Percentiles rank a stretch among this genome's conserved stretches.
These are phyloP conservation scores for Ursus arctos DNA, from an alignment of 2,113 vertebrate species.

Conservation along the genomic window DNA sequence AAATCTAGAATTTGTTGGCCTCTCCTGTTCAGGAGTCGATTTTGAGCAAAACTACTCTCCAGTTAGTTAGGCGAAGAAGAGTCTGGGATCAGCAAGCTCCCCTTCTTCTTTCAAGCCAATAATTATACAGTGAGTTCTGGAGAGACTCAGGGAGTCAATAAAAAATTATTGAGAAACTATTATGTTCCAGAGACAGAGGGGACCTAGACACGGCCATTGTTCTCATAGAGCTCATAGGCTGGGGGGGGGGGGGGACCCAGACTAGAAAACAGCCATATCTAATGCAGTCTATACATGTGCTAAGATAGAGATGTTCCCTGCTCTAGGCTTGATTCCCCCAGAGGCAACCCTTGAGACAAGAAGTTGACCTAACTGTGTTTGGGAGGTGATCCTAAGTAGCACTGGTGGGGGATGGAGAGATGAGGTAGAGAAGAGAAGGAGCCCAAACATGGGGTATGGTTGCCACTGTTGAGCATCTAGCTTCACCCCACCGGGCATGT, in stretches of 20 bases:
- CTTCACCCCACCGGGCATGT: too few relatives aligned
- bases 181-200: neutral
- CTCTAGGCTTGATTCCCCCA: neutral
- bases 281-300: rapidly evolving
- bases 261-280: neutral
- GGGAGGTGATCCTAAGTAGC: neutral
- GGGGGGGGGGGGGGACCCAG: neutral
- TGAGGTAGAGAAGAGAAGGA: neutral
- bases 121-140: neutral
- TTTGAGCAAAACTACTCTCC: neutral
- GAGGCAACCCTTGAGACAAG: neutral
- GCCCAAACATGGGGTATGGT: rapidly evolving
- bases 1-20: neutral
- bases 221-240: rapidly evolving
- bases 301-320: rapidly evolving
- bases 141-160: neutral
- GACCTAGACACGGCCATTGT: neutral
- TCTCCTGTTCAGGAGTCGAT: neutral
- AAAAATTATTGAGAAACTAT: neutral
- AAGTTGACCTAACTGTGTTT: neutral
- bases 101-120: neutral
- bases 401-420: too few relatives aligned
- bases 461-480: neutral
- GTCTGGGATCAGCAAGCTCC: too few relatives aligned
- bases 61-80: neutral